These are phyloP conservation scores for Hafferia zeledoni DNA, from an alignment of 2,797 vertebrate genomes.

Conservation along the genomic window DNA sequence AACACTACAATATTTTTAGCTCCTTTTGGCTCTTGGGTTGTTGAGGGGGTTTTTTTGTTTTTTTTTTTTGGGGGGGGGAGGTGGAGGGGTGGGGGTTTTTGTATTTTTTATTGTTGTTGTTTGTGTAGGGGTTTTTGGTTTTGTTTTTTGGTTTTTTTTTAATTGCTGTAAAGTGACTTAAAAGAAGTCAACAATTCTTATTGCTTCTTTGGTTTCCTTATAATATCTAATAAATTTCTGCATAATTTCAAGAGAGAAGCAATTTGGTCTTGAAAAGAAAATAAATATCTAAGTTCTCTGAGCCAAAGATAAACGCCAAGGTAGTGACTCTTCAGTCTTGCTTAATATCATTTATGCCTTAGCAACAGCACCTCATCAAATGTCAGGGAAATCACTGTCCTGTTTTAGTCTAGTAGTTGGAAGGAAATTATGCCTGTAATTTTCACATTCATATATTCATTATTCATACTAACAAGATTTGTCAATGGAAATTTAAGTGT, in stretches of 20 bases:
- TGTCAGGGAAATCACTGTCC: slow-evolving; percentile 62
- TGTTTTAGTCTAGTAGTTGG: slow-evolving; percentile 51
- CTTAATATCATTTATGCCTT: slow-evolving; percentile 54
- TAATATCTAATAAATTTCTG: background rate
- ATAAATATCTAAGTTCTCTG: background rate
- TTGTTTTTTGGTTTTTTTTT: background rate
- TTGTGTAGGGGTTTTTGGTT: too few relatives aligned
- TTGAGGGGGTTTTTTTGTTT: too few relatives aligned
- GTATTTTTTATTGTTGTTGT: too few relatives aligned
- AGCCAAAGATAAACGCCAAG: slow-evolving; percentile 56
- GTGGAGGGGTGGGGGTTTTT: too few relatives aligned
- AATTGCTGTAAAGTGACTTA: background rate
- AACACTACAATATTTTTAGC: background rate
- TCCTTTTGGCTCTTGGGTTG: background rate
- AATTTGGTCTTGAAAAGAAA: slow-evolving; percentile 31
- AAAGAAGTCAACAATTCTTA: background rate
- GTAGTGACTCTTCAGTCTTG: background rate
- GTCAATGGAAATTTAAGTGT: slow-evolving; percentile 52
- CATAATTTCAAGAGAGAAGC: background rate
- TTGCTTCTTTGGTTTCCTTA: background rate
- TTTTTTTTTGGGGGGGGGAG: too few relatives aligned
- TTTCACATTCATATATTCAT: slow-evolving; percentile 34
- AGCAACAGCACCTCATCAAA: slow-evolving; percentile 31
- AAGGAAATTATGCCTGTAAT: slow-evolving; percentile 58
- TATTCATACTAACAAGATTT: slow-evolving; percentile 58